Evolutionary conservation across 2,888 invertebrate genomes (phyloP).

Genomic region (Sesia apiformis): DNA sequence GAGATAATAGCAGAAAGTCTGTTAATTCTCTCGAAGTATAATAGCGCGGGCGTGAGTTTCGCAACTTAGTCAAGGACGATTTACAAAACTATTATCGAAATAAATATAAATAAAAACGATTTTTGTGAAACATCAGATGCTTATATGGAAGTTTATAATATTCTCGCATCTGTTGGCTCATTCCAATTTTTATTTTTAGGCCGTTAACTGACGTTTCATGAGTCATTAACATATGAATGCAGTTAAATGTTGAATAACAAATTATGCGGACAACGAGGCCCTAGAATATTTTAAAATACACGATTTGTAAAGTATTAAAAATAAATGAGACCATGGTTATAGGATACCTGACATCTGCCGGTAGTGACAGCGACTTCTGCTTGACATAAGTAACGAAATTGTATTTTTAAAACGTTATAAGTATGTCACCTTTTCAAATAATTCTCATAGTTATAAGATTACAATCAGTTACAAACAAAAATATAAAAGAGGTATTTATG

Average conservation of each 20-base stretch:
- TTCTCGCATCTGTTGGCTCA: slow-evolving; percentile 22
- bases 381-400: no score
- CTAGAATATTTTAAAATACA: background rate
- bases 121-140: slow-evolving; percentile 43
- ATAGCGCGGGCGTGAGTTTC: slow-evolving; percentile 41
- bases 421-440: no score
- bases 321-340: no score
- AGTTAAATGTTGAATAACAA: background rate
- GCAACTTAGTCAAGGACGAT: slow-evolving; percentile 57
- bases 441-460: no score
- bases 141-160: slow-evolving; percentile 24
- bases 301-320: no score
- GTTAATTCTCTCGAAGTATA: slow-evolving; percentile 29
- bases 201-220: slow-evolving; percentile 19
- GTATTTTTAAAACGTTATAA: no score
- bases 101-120: slow-evolving; percentile 30
- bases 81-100: slow-evolving; percentile 42
- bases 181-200: slow-evolving; percentile 28
- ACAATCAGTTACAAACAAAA: no score
- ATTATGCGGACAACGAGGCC: background rate
- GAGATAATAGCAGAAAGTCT: slow-evolving; percentile 29
- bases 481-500: no score
- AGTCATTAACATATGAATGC: slow-evolving; percentile 9
- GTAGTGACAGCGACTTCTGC: no score
- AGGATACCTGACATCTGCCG: no score